Evolutionary conservation across 2,113 vertebrate species (phyloP).

Genomic region (Ceratotherium simum): DNA sequence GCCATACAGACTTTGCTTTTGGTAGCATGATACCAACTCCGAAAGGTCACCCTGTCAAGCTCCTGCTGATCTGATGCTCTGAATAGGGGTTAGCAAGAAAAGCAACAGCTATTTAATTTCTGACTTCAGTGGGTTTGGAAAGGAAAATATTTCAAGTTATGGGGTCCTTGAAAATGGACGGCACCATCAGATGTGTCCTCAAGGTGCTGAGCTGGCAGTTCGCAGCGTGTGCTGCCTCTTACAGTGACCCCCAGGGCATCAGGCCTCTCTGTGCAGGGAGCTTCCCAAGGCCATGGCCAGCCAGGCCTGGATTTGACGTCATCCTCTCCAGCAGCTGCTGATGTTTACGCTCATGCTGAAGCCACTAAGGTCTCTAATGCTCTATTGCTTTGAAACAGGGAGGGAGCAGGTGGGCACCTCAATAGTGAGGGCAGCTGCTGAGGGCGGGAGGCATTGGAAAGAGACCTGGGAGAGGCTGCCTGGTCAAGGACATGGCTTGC

Average conservation of each 20-base stretch:
- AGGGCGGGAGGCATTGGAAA: neutral
- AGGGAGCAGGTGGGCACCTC: neutral
- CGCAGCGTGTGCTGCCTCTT: neutral
- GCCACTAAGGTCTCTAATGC: neutral
- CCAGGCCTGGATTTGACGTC: slow-evolving; percentile 62
- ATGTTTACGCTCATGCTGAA: neutral
- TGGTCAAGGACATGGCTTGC: slow-evolving; percentile 10
- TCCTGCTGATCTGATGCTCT: neutral
- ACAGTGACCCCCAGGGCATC: neutral
- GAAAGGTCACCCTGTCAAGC: neutral
- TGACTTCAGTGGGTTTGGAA: slow-evolving; percentile 2
- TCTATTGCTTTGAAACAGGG: slow-evolving; percentile 41
- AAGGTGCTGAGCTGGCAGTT: neutral
- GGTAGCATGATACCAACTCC: neutral
- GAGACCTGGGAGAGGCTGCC: neutral
- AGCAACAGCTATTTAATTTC: neutral
- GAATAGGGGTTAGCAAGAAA: neutral
- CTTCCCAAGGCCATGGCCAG: slow-evolving; percentile 58
- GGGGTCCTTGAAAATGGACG: neutral
- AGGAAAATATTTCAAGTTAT: neutral
- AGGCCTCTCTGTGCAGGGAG: neutral
- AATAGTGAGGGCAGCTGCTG: neutral
- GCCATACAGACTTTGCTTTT: neutral
- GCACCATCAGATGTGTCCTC: neutral
- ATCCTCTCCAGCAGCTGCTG: slow-evolving; percentile 42